A percentile compares a stretch with the other conserved stretches of the same genome.
phyloP scores from a whole-genome alignment of 2,888 invertebrate species.

The Sinhomidia bicolor region DNA sequence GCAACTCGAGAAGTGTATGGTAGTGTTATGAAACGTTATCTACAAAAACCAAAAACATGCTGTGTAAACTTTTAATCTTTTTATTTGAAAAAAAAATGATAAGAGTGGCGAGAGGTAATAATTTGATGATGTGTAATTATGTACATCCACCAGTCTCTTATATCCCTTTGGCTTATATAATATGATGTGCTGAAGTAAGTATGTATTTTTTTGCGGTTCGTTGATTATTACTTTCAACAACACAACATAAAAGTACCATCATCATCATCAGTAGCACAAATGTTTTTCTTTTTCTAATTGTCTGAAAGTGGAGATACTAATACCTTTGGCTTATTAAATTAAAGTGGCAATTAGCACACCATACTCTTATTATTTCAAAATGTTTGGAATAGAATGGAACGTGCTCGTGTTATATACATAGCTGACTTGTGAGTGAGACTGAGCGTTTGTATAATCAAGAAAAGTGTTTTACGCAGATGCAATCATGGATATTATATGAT shows the following conservation, averaged over 20 bases:
- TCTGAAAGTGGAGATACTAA: not conserved
- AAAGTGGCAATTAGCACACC: slow-evolving; percentile 61
- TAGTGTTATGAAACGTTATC: too few species aligned
- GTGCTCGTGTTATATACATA: not conserved
- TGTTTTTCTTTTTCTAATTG: not conserved
- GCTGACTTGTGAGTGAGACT: not conserved
- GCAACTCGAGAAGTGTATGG: not conserved
- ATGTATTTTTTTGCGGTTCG: slow-evolving; percentile 2
- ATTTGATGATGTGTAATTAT: slow-evolving; percentile 45
- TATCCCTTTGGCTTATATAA: not conserved
- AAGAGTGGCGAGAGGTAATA: not conserved
- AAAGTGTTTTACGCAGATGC: not conserved
- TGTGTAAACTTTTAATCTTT: not conserved
- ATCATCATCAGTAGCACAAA: not conserved
- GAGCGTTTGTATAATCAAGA: not conserved
- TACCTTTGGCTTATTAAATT: slow-evolving; percentile 35
- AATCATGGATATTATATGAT: not conserved
- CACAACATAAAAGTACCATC: too few species aligned
- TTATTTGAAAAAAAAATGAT: slow-evolving; percentile 17
- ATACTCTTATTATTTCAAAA: not conserved
- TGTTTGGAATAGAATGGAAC: not conserved
- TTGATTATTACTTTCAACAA: slow-evolving; percentile 10
- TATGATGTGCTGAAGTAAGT: not conserved
- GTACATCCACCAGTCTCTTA: not conserved
- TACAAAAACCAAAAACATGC: not conserved